These are phyloP conservation scores for Campylomormyrus numenius DNA, from an alignment of 2,113 vertebrate genomes.

Conservation along the genomic window DNA sequence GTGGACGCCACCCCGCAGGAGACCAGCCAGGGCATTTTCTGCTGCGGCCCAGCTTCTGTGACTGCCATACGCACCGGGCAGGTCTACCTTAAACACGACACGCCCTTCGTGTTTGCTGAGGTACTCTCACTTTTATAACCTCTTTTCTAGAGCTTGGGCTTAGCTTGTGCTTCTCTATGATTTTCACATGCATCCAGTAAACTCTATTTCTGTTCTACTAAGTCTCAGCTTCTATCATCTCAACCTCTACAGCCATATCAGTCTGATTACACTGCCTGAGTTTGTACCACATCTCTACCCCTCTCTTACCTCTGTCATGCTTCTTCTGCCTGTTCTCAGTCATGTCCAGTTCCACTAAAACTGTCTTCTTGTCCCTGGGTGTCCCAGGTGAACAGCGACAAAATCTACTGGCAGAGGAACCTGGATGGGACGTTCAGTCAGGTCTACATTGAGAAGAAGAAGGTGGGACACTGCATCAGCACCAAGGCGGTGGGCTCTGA, in stretches of 20 bases:
- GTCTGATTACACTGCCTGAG: neutral
- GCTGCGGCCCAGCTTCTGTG: constrained; percentile 79
- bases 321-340: neutral
- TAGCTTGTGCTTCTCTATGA: neutral
- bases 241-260: neutral
- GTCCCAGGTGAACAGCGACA: constrained; percentile 72
- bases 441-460: constrained; percentile 71
- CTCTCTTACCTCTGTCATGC: constrained; percentile 42
- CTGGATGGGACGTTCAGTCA: constrained; percentile 66
- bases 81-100: constrained; percentile 79
- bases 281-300: neutral
- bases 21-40: constrained; percentile 81
- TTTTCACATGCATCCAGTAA: neutral
- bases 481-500: constrained; percentile 76
- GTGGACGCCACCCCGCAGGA: constrained; percentile 77
- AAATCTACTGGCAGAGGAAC: constrained; percentile 78
- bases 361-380: constrained; percentile 8
- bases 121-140: constrained; percentile 43
- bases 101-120: constrained; percentile 82
- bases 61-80: constrained; percentile 75
- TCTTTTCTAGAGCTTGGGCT: neutral
- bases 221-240: neutral
- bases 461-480: constrained; percentile 72
- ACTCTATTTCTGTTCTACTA: neutral
- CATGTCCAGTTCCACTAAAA: neutral